Evolutionary conservation across 2,888 invertebrate genomes (phyloP), one percentile per base, ranked within the genome.

Genomic region (Leptopilina drosophilae): DNA sequence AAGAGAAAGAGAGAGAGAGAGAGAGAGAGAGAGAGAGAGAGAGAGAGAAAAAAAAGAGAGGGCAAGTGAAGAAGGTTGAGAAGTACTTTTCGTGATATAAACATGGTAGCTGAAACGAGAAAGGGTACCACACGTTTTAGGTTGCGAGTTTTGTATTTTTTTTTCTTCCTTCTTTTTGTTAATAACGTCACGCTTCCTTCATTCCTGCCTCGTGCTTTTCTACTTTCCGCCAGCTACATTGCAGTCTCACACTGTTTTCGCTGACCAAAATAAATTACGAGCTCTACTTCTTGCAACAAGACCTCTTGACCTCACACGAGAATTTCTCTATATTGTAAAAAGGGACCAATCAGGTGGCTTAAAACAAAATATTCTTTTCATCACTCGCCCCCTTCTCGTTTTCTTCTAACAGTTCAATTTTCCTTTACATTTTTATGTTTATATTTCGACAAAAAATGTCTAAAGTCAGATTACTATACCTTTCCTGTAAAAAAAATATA

Each of bases 111-210:
- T n/a, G 59, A 59, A 65, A 40, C 42, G 66, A 66, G 66, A 2
- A 40, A 66, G 42, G 66, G 66, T 46, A 46, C 66, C 66, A 66
- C 66, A 66, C 66, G 66, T 46, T 66, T 66, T 66, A 42, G 46
- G 66, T 66, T 66, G 42, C 3, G 7, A 42, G 66, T 42, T 66
- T 33, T 46, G n/a, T 42, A 42, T 42, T 62, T 62, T 59, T 59
- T 14, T 8, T 59, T 62, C 20, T 9, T 69, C 6, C 49, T 77
- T 46, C 53, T 77, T 78, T 78, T 73, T 67, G 73, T 62, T 78
- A 78, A 78, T 78, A 78, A 78, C 78, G 73, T 64, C 49, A 73
- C 78, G 56, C 69, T 78, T 64, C 73, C 62, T 64, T 73, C 73
- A 64, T 66, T 67, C 62, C 56, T 62, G 56, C 40, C 59, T 53